Percentiles rank a stretch among this genome's conserved stretches.
These are phyloP conservation scores for Charanyca ferruginea DNA, from an alignment of 2,888 invertebrate species.

Conservation along the genomic window DNA sequence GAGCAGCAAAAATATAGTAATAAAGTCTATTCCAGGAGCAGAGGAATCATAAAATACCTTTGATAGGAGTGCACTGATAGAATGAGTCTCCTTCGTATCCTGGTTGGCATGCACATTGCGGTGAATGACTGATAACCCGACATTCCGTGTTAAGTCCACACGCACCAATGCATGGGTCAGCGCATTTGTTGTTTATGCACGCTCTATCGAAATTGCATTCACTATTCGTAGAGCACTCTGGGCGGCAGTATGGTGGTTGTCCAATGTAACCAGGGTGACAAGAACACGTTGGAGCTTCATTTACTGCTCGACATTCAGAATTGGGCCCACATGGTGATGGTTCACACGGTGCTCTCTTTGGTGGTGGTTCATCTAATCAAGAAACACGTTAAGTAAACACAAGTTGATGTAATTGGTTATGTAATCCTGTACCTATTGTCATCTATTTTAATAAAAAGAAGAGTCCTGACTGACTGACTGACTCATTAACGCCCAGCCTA, in stretches of 20 bases:
- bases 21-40: neutral
- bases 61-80: conserved; percentile 90
- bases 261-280: conserved; percentile 94
- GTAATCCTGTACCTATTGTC: neutral
- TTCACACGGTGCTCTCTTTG: conserved; percentile 90
- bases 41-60: conserved; percentile 71
- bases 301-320: conserved; percentile 92
- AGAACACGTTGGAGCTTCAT: conserved; percentile 92
- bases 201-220: conserved; percentile 95
- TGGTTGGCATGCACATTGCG: conserved; percentile 95
- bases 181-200: conserved; percentile 95
- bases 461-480: no score
- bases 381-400: conserved; percentile 2
- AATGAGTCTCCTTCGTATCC: conserved; percentile 95
- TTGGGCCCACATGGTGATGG: conserved; percentile 96
- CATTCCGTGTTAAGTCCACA: conserved; percentile 95
- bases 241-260: conserved; percentile 94
- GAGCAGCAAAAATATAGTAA: neutral
- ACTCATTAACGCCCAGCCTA: no score
- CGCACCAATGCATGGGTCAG: conserved; percentile 95
- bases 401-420: neutral
- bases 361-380: conserved; percentile 73
- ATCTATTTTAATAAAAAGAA: no score
- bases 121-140: conserved; percentile 95
- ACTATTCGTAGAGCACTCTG: conserved; percentile 95